These are phyloP conservation scores for Acheta domesticus DNA, from an alignment of 2,888 invertebrate species.

Conservation along the genomic window DNA sequence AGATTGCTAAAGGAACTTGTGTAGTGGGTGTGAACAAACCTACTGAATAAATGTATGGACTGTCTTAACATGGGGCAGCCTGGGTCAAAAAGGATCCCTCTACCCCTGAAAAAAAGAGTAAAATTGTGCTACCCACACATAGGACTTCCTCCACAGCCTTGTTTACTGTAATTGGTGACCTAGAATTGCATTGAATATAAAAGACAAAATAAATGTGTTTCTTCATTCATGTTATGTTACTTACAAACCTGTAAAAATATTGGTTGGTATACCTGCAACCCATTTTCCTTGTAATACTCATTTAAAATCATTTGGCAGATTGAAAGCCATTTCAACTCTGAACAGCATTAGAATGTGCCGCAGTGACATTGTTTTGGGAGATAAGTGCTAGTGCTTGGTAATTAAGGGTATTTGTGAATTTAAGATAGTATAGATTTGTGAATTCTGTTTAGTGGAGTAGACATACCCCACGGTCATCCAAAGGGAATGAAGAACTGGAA, in stretches of 20 bases:
- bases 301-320: too few species aligned
- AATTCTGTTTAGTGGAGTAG: too few species aligned
- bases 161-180: slow-evolving; percentile 49
- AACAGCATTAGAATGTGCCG: too few species aligned
- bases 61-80: slow-evolving; percentile 19
- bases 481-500: too few species aligned
- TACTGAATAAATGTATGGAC: slow-evolving; percentile 18
- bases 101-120: slow-evolving; percentile 18
- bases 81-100: slow-evolving; percentile 11
- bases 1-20: slow-evolving; percentile 26
- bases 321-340: too few species aligned
- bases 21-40: slow-evolving; percentile 19
- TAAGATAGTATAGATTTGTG: too few species aligned
- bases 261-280: too few species aligned
- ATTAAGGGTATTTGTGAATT: too few species aligned
- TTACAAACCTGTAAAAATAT: background rate
- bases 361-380: too few species aligned
- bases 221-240: slow-evolving; percentile 40
- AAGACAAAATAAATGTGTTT: slow-evolving; percentile 72
- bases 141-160: slow-evolving; percentile 39
- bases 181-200: slow-evolving; percentile 55
- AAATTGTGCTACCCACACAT: slow-evolving; percentile 33
- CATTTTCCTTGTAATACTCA: too few species aligned
- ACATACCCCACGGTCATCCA: too few species aligned
- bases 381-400: too few species aligned